phyloP scores from a whole-genome alignment of 2,113 vertebrate genomes.

The Rhodinocichla rosea region DNA sequence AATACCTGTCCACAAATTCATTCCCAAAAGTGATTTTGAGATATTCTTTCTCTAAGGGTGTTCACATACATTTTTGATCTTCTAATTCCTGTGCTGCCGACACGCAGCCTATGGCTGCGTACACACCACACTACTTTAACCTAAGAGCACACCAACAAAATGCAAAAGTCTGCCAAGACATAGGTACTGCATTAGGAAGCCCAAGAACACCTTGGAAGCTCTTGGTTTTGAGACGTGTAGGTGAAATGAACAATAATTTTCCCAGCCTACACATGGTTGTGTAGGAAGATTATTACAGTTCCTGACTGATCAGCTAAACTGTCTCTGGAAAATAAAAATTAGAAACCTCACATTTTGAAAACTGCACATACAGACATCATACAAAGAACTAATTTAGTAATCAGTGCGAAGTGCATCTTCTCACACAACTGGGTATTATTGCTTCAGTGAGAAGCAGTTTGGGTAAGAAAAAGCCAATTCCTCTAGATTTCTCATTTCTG shows the following conservation, averaged over 20 bases:
- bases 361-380: neutral
- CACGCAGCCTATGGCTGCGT: neutral
- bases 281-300: slow-evolving; percentile 38
- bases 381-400: neutral
- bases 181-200: neutral
- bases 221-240: neutral
- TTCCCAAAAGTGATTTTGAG: neutral
- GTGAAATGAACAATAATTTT: slow-evolving; percentile 47
- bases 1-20: neutral
- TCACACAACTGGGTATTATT: neutral
- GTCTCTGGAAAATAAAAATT: slow-evolving; percentile 20
- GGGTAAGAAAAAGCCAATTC: neutral
- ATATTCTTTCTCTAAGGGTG: neutral
- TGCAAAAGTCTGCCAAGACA: neutral
- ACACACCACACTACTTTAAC: neutral
- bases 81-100: neutral
- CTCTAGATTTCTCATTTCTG: neutral
- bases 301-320: slow-evolving; percentile 25
- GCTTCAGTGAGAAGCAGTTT: neutral
- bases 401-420: neutral
- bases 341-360: neutral
- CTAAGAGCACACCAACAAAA: neutral
- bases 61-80: neutral
- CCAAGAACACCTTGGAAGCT: neutral
- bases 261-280: neutral